phyloP scores from a whole-genome alignment of 2,113 vertebrate species.

The Osmerus mordax region DNA sequence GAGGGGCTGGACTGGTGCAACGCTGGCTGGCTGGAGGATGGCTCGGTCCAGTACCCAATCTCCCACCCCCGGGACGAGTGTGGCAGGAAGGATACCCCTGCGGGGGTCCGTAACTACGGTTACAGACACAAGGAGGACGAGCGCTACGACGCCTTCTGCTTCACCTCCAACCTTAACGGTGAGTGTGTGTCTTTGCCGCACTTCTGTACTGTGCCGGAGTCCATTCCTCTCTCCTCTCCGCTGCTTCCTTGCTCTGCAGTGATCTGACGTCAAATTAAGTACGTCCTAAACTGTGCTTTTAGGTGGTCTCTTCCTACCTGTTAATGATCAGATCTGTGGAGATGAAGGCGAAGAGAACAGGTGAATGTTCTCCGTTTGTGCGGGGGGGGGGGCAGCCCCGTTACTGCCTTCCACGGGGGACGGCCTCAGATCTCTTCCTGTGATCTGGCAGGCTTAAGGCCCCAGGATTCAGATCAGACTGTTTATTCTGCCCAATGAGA shows the following conservation, averaged over 20 bases:
- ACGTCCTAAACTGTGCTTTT: neutral
- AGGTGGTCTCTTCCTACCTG: neutral
- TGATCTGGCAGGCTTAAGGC: slow-evolving; percentile 52
- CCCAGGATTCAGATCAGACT: slow-evolving; percentile 45
- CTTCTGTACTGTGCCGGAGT: neutral
- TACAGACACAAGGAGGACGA: slow-evolving; percentile 89
- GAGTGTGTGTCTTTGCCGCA: slow-evolving; percentile 35
- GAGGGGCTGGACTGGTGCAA: slow-evolving; percentile 95
- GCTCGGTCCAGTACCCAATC: slow-evolving; percentile 92
- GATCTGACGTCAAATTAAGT: slow-evolving; percentile 6
- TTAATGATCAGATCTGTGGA: slow-evolving; percentile 11
- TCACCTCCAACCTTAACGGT: slow-evolving; percentile 92
- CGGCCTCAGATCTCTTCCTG: slow-evolving; percentile 38
- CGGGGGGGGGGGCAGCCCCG: neutral
- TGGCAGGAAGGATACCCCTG: slow-evolving; percentile 76
- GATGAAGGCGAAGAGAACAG: neutral
- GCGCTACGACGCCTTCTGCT: slow-evolving; percentile 92
- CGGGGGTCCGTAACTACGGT: slow-evolving; percentile 89
- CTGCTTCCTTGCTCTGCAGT: slow-evolving; percentile 2
- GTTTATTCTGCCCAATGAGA: slow-evolving; percentile 41
- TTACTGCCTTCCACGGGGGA: slow-evolving; percentile 1
- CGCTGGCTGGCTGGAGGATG: slow-evolving; percentile 91
- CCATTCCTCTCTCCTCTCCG: neutral
- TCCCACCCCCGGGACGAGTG: slow-evolving; percentile 84
- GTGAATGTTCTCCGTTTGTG: neutral